These are phyloP conservation scores for Drosophila maculinotata DNA, from an alignment of 2,888 invertebrate species.

Conservation along the genomic window DNA sequence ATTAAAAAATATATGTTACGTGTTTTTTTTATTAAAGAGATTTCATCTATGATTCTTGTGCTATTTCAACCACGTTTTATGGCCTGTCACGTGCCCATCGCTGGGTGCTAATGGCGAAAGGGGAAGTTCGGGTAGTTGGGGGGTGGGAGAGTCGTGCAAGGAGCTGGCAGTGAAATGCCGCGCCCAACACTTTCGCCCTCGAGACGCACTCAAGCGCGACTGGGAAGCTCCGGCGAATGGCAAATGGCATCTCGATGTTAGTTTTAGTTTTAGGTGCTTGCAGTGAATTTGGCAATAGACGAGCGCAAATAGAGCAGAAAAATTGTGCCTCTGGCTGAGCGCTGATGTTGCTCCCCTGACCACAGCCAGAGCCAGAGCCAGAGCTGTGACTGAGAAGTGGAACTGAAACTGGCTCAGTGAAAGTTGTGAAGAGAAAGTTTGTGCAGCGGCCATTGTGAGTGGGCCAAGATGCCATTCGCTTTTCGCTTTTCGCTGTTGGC, in stretches of 20 bases:
- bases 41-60: conserved; percentile 1
- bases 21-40: not conserved
- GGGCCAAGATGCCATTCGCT: conserved; percentile 5
- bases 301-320: conserved; percentile 76
- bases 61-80: conserved; percentile 24
- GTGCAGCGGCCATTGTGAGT: no score
- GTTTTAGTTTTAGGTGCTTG: conserved; percentile 69
- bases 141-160: conserved; percentile 19
- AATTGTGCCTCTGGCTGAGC: conserved; percentile 64
- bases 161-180: conserved; percentile 30
- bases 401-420: conserved; percentile 46
- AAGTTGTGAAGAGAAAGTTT: conserved; percentile 71
- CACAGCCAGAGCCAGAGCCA: not conserved
- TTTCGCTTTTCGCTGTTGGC: not conserved
- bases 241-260: conserved; percentile 71
- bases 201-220: conserved; percentile 58
- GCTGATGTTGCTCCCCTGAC: conserved; percentile 14
- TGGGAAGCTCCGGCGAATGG: conserved; percentile 43
- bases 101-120: conserved; percentile 48
- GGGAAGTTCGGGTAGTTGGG: not conserved
- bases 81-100: conserved; percentile 63
- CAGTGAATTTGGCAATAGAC: conserved; percentile 73
- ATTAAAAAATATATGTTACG: no score
- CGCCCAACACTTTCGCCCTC: conserved; percentile 51
- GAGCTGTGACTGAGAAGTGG: conserved; percentile 7